A percentile compares a stretch with the other conserved stretches of the same genome.
Evolutionary conservation across 1,140 invertebrate genomes (phyloP).

Genomic region (Amyelois transitella): DNA sequence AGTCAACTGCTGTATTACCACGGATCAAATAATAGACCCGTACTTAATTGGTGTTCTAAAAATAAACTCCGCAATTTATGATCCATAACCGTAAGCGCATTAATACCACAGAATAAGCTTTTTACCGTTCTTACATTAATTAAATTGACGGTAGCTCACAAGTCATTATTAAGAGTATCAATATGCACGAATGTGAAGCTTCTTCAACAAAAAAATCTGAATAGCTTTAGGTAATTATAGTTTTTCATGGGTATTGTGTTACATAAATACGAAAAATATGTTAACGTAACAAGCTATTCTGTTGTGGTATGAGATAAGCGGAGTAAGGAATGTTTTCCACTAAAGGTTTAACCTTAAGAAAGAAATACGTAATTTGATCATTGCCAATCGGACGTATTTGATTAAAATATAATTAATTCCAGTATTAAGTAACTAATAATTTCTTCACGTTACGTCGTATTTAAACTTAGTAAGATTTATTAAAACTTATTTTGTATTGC

Average conservation of each 20-base stretch:
- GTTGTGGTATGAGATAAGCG: not conserved
- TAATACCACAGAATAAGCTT: not conserved
- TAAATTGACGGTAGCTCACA: not conserved
- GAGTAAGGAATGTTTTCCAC: not conserved
- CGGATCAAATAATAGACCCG: not conserved
- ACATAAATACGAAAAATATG: constrained; percentile 19
- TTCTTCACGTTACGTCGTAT: too few relatives aligned
- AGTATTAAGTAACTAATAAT: too few relatives aligned
- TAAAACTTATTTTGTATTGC: too few relatives aligned
- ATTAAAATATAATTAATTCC: too few relatives aligned
- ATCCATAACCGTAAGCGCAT: not conserved
- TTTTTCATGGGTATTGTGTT: constrained; percentile 15
- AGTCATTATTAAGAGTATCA: not conserved
- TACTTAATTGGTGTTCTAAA: not conserved
- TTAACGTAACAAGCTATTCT: constrained; percentile 9
- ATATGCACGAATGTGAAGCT: not conserved
- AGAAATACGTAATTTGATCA: not conserved
- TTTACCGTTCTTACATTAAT: not conserved
- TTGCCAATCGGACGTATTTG: too few relatives aligned
- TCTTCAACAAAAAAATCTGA: not conserved
- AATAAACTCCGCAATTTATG: not conserved
- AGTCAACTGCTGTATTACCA: not conserved
- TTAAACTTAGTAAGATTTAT: too few relatives aligned
- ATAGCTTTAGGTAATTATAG: constrained; percentile 17
- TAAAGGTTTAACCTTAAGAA: too few relatives aligned